These are phyloP conservation scores for Argopecten irradians DNA, from an alignment of 1,140 invertebrate genomes.

Conservation along the genomic window DNA sequence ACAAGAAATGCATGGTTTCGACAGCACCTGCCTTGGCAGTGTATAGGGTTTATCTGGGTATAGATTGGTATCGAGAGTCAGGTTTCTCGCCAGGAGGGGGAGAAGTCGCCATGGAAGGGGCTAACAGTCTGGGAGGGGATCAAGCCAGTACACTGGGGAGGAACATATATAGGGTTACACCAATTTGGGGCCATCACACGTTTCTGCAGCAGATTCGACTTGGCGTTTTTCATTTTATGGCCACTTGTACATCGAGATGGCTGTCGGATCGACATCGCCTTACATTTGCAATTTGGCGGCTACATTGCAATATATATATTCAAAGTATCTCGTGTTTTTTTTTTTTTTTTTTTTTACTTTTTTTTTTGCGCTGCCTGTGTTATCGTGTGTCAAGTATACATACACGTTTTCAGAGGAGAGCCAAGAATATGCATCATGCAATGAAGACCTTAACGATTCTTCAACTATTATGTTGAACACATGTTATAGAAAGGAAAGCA, in stretches of 20 bases:
- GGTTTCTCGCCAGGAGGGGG: background rate
- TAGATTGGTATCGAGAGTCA: conserved; percentile 20
- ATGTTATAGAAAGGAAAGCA: too few species aligned
- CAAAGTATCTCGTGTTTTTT: background rate
- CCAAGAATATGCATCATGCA: too few species aligned
- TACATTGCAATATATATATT: conserved; percentile 10
- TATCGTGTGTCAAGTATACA: too few species aligned
- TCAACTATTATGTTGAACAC: too few species aligned
- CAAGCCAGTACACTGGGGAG: conserved; percentile 10
- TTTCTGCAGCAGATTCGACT: background rate
- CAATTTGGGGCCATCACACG: background rate
- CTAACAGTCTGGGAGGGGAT: background rate
- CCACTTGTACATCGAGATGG: background rate
- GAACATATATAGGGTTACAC: conserved; percentile 1
- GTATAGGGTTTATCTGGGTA: background rate
- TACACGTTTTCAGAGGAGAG: too few species aligned
- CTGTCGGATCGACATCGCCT: conserved; percentile 2
- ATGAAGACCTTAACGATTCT: too few species aligned
- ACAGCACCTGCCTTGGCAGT: background rate
- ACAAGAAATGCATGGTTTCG: background rate
- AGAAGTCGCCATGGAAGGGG: background rate
- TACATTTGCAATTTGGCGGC: conserved; percentile 8
- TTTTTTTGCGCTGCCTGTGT: too few species aligned
- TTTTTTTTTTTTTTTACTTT: background rate
- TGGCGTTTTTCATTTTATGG: background rate